These are phyloP conservation scores for Theristicus caerulescens DNA, from an alignment of 2,113 vertebrate genomes.

Conservation along the genomic window DNA sequence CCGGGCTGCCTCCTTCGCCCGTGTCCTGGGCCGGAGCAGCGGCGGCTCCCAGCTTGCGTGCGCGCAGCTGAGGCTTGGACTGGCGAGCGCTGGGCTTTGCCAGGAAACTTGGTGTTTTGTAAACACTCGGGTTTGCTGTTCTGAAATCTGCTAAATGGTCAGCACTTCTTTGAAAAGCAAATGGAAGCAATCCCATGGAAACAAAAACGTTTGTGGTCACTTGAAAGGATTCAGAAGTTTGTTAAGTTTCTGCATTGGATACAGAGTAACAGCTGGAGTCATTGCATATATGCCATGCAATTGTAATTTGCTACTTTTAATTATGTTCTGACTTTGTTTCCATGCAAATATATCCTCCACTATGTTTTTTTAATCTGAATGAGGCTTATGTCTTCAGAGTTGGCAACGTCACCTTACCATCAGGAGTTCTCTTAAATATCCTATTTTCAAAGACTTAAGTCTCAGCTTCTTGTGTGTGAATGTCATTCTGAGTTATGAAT, in stretches of 20 bases:
- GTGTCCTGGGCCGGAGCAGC: neutral
- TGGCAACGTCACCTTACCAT: neutral
- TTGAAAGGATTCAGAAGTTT: slow-evolving; percentile 7
- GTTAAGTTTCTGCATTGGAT: neutral
- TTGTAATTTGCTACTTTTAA: neutral
- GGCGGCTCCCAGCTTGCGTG: neutral
- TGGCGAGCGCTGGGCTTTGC: neutral
- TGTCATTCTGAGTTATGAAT: neutral
- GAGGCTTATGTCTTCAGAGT: neutral
- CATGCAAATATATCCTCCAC: neutral
- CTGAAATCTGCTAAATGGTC: slow-evolving; percentile 16
- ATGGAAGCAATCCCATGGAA: neutral
- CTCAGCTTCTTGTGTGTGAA: neutral
- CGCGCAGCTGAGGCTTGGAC: slow-evolving; percentile 7
- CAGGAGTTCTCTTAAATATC: neutral
- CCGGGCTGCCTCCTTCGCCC: neutral
- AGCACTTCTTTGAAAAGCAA: neutral
- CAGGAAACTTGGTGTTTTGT: slow-evolving; percentile 24
- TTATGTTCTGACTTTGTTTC: neutral
- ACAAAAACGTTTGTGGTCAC: slow-evolving; percentile 21
- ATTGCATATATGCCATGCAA: neutral
- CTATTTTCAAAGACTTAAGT: neutral
- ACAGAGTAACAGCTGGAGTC: neutral
- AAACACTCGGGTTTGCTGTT: slow-evolving; percentile 20
- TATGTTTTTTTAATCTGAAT: neutral